phyloP scores from a whole-genome alignment of 1,140 invertebrate genomes.

The Argopecten irradians region DNA sequence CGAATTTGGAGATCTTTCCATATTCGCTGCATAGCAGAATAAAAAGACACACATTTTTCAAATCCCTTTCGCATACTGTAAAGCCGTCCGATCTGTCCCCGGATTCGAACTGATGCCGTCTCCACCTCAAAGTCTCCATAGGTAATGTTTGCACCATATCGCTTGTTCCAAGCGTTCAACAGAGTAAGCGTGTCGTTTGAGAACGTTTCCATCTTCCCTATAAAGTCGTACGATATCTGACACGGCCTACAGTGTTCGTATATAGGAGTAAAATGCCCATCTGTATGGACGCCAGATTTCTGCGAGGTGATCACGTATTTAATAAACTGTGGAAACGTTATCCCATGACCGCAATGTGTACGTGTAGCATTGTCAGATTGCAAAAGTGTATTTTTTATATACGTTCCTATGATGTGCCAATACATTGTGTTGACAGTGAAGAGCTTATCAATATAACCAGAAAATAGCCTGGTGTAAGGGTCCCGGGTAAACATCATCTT shows the following conservation, averaged over 20 bases:
- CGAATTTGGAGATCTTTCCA: conserved; percentile 58
- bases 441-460: conserved; percentile 56
- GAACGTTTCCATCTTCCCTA: conserved; percentile 59
- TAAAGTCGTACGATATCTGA: conserved; percentile 55
- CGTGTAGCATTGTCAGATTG: background rate
- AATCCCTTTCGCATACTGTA: conserved; percentile 35
- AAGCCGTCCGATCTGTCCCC: background rate
- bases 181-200: conserved; percentile 48
- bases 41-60: conserved; percentile 43
- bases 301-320: conserved; percentile 52
- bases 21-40: conserved; percentile 35
- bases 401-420: conserved; percentile 37
- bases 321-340: conserved; percentile 58
- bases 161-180: conserved; percentile 41
- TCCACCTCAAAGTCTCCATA: conserved; percentile 53
- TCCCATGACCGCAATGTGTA: conserved; percentile 47
- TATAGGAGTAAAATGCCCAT: conserved; percentile 56
- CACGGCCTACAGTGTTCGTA: conserved; percentile 54
- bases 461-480: conserved; percentile 49
- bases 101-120: conserved; percentile 31
- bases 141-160: conserved; percentile 34
- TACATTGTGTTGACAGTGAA: conserved; percentile 47
- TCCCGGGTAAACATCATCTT: conserved; percentile 55
- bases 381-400: conserved; percentile 5
- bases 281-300: background rate